phyloP scores from a whole-genome alignment of 2,888 invertebrate species.

The Alitta virens region DNA sequence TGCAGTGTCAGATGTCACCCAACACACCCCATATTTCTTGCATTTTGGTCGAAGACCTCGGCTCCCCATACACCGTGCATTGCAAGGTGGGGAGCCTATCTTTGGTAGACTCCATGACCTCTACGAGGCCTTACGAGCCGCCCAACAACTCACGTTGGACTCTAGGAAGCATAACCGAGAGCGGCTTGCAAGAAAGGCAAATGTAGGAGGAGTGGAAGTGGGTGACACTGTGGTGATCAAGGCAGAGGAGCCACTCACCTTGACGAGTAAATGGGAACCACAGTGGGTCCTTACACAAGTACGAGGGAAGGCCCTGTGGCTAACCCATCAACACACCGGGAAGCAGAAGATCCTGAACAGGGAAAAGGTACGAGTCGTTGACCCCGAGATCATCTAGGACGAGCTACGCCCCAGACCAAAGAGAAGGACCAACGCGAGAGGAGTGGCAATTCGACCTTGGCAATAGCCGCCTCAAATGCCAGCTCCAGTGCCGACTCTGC shows the following conservation, averaged over 20 bases:
- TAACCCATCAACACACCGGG: neutral
- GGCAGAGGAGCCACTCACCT: neutral
- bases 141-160: neutral
- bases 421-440: neutral
- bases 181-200: neutral
- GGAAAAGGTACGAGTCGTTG: neutral
- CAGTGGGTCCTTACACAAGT: neutral
- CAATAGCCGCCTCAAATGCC: too few species aligned
- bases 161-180: neutral
- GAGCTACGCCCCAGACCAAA: neutral
- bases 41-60: neutral
- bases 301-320: neutral
- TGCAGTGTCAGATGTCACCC: neutral
- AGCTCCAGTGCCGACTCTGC: too few species aligned
- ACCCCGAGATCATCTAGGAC: neutral
- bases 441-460: too few species aligned
- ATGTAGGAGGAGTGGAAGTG: neutral
- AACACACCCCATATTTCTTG: neutral
- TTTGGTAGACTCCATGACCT: neutral
- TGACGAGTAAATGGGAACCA: neutral
- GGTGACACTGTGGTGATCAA: neutral
- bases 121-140: neutral
- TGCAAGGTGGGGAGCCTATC: neutral
- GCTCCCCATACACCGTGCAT: neutral
- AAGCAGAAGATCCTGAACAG: neutral